phyloP scores from a whole-genome alignment of 2,888 invertebrate genomes.

The Leucophenga maculata region DNA sequence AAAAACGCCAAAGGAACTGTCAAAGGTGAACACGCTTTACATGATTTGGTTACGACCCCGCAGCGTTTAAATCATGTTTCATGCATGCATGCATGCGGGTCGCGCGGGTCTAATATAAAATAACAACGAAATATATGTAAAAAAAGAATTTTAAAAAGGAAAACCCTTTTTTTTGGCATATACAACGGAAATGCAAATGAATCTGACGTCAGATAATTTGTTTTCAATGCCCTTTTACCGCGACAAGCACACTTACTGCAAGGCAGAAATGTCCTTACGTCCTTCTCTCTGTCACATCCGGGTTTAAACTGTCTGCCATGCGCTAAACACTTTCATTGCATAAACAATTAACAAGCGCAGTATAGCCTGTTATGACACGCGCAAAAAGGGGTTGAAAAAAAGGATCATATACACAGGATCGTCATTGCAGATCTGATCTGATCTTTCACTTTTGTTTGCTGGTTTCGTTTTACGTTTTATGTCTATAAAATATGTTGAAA shows the following conservation, averaged over 20 bases:
- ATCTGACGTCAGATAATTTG: slow-evolving; percentile 51
- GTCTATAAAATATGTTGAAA: neutral
- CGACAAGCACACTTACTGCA: neutral
- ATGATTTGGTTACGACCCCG: slow-evolving; percentile 59
- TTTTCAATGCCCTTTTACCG: slow-evolving; percentile 14
- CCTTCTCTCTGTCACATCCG: no score
- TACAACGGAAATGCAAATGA: slow-evolving; percentile 66
- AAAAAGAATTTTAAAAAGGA: no score
- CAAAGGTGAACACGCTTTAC: slow-evolving; percentile 60
- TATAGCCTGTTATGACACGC: no score
- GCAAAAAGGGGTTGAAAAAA: neutral
- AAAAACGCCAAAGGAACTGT: slow-evolving; percentile 35
- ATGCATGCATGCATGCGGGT: neutral
- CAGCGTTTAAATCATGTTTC: slow-evolving; percentile 7
- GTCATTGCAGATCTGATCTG: no score
- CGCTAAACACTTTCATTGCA: slow-evolving; percentile 23
- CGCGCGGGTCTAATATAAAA: neutral
- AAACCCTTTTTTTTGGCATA: slow-evolving; percentile 1
- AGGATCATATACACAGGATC: slow-evolving; percentile 26
- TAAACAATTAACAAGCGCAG: slow-evolving; percentile 1
- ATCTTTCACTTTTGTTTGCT: slow-evolving; percentile 3
- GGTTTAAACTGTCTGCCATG: slow-evolving; percentile 10
- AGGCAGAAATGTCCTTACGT: neutral
- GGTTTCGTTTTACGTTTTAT: slow-evolving; percentile 43
- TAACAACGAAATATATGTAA: no score